Percentiles rank a stretch among this genome's conserved stretches.
Evolutionary conservation across 2,888 invertebrate species (phyloP).

Genomic region (Dryobota labecula): DNA sequence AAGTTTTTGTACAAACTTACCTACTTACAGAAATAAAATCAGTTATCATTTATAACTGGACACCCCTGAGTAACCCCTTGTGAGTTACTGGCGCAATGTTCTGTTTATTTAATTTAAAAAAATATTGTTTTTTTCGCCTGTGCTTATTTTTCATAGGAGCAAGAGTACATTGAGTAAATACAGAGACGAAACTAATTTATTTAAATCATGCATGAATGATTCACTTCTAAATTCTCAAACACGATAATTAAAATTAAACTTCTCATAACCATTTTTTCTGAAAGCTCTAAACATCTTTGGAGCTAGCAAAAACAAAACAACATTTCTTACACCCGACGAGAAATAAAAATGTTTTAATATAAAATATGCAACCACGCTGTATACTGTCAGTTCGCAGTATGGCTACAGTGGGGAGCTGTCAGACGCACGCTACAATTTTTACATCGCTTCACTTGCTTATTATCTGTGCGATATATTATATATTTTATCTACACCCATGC

Average conservation of each 20-base stretch:
- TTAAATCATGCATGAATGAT: too few relatives aligned
- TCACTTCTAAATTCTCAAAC: background rate
- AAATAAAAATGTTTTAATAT: background rate
- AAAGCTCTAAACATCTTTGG: background rate
- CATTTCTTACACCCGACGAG: background rate
- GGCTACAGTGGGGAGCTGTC: conserved; percentile 49
- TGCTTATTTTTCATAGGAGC: background rate
- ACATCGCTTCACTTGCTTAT: conserved; percentile 46
- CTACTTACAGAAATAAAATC: too few relatives aligned
- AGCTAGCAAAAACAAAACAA: background rate
- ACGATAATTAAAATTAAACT: background rate
- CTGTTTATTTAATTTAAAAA: background rate
- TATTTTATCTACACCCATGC: too few relatives aligned
- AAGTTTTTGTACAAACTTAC: too few relatives aligned
- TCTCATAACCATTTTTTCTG: background rate
- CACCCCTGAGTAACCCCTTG: too few relatives aligned
- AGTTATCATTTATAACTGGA: too few relatives aligned
- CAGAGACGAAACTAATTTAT: background rate
- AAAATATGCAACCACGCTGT: conserved; percentile 37
- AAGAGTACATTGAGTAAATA: background rate
- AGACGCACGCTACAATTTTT: conserved; percentile 58
- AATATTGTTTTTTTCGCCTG: background rate
- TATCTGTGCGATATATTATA: conserved; percentile 13
- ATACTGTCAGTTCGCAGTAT: conserved; percentile 30
- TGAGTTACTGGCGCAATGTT: too few relatives aligned